Base-by-base conservation (phyloP, 1,140 invertebrate genomes). In the Halictus rubicundus region DNA sequence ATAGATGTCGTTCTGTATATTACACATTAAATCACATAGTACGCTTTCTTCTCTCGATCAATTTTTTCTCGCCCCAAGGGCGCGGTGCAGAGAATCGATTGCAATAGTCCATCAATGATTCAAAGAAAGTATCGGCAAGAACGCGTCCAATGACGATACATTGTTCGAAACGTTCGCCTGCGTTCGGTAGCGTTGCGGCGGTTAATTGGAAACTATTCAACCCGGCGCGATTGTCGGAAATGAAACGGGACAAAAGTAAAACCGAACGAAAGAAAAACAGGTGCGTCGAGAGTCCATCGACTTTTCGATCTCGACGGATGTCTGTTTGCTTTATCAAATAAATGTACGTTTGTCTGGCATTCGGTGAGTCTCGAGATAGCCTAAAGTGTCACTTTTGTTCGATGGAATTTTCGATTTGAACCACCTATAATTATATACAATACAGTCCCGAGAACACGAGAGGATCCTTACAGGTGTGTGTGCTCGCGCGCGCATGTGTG, bases 331-430 rank as follows among this genome's bases (percentile, higher is more conserved):
- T 27, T 5, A 3, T 19, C 5, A 4, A 52, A 61, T 8, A 4
- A 52, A 69, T 19, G 59, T 10, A 54, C 42, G 39, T 10, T 12
- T 46, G 5, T 64, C 32, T 57, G 69, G 37, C 60, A 64, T 78
- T 78, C n/a, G 42, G 42, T 64, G 68, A 72, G 60, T 60, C 23
- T 49, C 46, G 19, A 27, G 59, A 4, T 77, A 61, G 57, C 57
- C 57, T 54, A 63, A 42, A 64, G 21, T 57, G n/a, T 72, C 5
- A 57, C n/a, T n/a, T 64, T 27, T 78, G 25, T 0, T 57, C 60
- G n/a, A 72, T 49, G n/a, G 42, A 63, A 63, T n/a, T 25, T 52
- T 63, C 14, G 42, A 16, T 72, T 19, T 25, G n/a, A 46, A 61
- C 6, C 27, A 54, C 21, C 5, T 25, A 1, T 61, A 70, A n/a